Base-by-base conservation (phyloP, 2,888 invertebrate species). In the Archaeoteleia sp. region DNA sequence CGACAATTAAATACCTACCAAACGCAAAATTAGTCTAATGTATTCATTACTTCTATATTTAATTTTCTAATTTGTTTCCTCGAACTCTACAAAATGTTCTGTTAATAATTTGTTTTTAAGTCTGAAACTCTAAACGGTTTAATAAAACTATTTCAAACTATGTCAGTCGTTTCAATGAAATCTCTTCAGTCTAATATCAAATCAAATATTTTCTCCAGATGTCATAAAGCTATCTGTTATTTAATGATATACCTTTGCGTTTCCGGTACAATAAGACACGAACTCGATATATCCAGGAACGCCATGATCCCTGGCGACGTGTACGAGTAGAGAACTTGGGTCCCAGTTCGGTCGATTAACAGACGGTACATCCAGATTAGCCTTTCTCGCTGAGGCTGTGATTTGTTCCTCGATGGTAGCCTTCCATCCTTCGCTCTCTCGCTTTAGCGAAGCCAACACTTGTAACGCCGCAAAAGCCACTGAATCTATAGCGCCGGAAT, bases 251-350 rank as follows among this genome's bases (percentile, higher is more conserved):
- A 80, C 80, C 74, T 73, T 71, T 1, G 73, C 14, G 14, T 72
- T 73, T 30, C 61, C 74, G 4, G 79, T 74, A 57, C 85, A 95
- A 55, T 91, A 86, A 39, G 90, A 88, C 29, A 94, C 78, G 49
- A 91, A 92, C 10, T 90, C 87, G 0, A 90, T 83, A 79, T 95
- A 96, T 0, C 92, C 88, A 0, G 94, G 89, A 1, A 95, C 87
- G 0, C 95, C 95, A 74, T 95, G 95, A 82, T 95, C 95, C 15
- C 95, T 88, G 0, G 89, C 91, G 81, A 88, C 87, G 73, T 91
- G 91, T 12, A 91, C 83, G 12, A 90, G 87, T 29, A 90, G 77
- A 0, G 79, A 75, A 13, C 76, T 77, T 75, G 85, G 60, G 55
- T 78, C 68, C 87, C 83, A 74, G 79, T 68, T 32, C 76, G 78